Conservation (phyloP, 2,888 invertebrate genomes). For the Cryptosula pallasiana region DNA sequence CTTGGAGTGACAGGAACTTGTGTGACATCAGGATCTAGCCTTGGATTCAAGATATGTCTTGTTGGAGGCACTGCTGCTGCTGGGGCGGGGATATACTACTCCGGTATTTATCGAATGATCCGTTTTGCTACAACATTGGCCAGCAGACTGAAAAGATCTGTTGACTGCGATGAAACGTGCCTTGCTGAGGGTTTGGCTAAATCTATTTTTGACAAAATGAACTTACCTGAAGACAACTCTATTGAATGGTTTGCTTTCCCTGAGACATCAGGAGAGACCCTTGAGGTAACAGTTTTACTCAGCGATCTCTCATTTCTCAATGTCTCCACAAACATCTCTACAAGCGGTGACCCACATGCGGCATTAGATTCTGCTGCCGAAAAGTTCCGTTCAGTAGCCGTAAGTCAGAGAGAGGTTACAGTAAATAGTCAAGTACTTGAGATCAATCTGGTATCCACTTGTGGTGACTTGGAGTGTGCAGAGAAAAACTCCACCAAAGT, state of each 20-base stretch:
- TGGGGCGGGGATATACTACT: too few relatives aligned
- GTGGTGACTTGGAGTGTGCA: too few relatives aligned
- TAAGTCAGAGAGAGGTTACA: too few relatives aligned
- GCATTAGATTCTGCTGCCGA: too few relatives aligned
- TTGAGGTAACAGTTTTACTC: neutral
- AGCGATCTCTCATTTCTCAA: neutral
- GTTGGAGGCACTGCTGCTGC: too few relatives aligned
- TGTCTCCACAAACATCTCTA: neutral
- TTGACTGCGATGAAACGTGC: neutral
- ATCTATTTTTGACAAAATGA: neutral
- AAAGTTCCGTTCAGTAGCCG: too few relatives aligned
- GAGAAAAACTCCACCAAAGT: too few relatives aligned
- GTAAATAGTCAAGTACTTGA: too few relatives aligned
- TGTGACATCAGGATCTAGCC: too few relatives aligned
- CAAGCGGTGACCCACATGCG: neutral
- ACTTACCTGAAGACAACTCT: neutral
- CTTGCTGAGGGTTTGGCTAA: neutral
- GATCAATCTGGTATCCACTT: too few relatives aligned
- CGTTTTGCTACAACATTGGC: neutral
- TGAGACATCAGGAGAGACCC: neutral
- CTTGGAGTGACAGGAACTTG: neutral
- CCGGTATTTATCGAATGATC: neutral
- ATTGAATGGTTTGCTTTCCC: neutral
- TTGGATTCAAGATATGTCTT: neutral
- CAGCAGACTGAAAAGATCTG: neutral